Conservation (phyloP, 2,888 invertebrate species). For the Merodon equestris region DNA sequence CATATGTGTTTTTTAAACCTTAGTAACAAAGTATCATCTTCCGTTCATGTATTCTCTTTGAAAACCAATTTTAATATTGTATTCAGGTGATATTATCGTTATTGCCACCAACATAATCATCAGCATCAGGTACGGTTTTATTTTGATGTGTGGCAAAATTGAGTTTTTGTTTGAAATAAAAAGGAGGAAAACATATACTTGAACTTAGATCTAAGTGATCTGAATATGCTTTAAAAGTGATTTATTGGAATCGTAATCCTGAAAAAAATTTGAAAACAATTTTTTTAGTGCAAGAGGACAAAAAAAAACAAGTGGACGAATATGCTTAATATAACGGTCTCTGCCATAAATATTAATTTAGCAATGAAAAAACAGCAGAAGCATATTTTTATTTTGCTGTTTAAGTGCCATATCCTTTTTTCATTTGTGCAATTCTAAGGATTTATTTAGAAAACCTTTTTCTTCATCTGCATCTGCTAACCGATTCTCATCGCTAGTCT, state of each 20-base stretch:
- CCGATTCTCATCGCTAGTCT: slow-evolving; percentile 46
- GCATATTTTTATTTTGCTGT: slow-evolving; percentile 63
- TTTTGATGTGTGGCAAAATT: slow-evolving; percentile 5
- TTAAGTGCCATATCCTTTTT: slow-evolving; percentile 68
- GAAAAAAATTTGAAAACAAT: slow-evolving; percentile 20
- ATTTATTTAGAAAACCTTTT: slow-evolving; percentile 66
- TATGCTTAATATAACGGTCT: slow-evolving; percentile 33
- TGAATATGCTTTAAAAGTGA: slow-evolving; percentile 49
- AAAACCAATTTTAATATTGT: slow-evolving; percentile 68
- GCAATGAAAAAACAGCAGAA: slow-evolving; percentile 40
- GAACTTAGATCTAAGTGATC: background rate
- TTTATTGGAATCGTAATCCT: slow-evolving; percentile 59
- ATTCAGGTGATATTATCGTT: slow-evolving; percentile 68
- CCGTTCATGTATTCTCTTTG: slow-evolving; percentile 61
- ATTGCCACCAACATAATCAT: slow-evolving; percentile 61
- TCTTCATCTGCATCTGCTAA: slow-evolving; percentile 68
- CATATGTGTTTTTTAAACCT: slow-evolving; percentile 5
- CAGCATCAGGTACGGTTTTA: slow-evolving; percentile 47
- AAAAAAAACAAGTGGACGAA: slow-evolving; percentile 22
- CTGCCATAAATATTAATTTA: slow-evolving; percentile 66
- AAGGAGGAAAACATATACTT: too few species aligned
- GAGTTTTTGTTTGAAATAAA: background rate
- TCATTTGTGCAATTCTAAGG: slow-evolving; percentile 67
- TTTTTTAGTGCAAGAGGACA: background rate
- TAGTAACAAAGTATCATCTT: slow-evolving; percentile 58